Base-by-base conservation (phyloP, 2,797 vertebrate genomes). In the Moxostoma hubbsi region DNA sequence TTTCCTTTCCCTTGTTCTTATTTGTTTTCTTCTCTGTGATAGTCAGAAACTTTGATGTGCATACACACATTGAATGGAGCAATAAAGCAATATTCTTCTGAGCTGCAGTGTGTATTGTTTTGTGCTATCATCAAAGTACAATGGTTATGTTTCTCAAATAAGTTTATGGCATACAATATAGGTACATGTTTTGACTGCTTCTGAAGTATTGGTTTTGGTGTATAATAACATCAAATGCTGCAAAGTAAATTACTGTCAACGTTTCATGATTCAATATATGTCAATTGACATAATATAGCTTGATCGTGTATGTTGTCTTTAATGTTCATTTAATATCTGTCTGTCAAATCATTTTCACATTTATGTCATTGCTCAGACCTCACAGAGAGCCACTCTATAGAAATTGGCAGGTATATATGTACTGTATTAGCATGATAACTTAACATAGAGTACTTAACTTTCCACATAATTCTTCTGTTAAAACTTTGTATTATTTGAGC, bases 1-100 rank as follows among this genome's bases (percentile, higher is more conserved):
- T 86, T 86, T 85, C 80, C 1, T 15, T 89, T 84, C 85, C 75
- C 84, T 81, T 83, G 77, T 71, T 63, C 59, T 78, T 59, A 11
- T 51, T 43, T 45, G 24, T 1, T 13, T 36, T 36, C 36, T 36
- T 51, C 75, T 70, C 11, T 63, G 57, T 54, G 67, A 67, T 66
- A 65, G 63, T 66, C 75, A 77, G 57, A 79, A 75, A 57, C 59
- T 72, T 72, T 72, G 50, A 64, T 65, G 59, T 65, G 59, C 68
- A 65, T 72, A 70, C 66, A 70, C 57, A 69, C 11, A 43, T 62
- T 43, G 67, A 79, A 79, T 71, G 65, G 59, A 68, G 68, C 46
- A 75, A 66, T 75, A 49, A 64, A 72, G 51, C 43, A 64, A 58
- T 63, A 69, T 18, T 62, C 57, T 43, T 61, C 6, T 54, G 47